Evolutionary conservation across 2,113 vertebrate species (phyloP), one percentile per base, ranked within the genome.

Genomic region (Ancistrus triradiatus): DNA sequence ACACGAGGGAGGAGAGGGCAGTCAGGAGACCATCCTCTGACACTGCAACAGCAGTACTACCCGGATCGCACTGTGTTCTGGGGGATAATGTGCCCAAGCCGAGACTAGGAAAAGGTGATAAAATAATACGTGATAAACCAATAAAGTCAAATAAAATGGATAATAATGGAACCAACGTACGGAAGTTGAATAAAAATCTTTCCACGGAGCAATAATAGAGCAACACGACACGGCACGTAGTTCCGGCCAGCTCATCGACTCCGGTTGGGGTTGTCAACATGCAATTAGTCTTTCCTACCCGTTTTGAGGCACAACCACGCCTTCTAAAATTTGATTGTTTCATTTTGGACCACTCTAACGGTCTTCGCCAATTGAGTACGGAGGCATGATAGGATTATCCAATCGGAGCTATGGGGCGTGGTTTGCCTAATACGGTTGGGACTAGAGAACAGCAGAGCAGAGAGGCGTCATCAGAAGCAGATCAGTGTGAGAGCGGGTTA

Each of bases 161-260:
- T 31, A 31, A 31, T 31, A 31, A 31, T 31, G 7, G 7, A 3
- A 31, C 27, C 7, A 7, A 4, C 7, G 27, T 31, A 31, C n/a
- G n/a, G 27, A 3, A 31, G 27, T 11, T 15, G 21, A 11, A 14
- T 40, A 7, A 44, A 21, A 18, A 1, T 7, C 28, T 43, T 47
- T 18, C 10, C 2, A 2, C 72, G 76, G 84, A 83, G 78, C 78
- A 0, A 21, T 51, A 8, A 25, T 24, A 69, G 14, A 47, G 60
- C 1, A 18, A 52, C 79, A 66, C 76, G 14, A 43, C 25, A 66
- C 70, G 67, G 18, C 11, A 59, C 40, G 63, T 46, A 75, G 74
- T 88, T 90, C 88, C 88, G 88, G 84, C 88, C 88, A 90, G 84
- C 88, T 89, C 88, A 90, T 82, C 87, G 80, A 70, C 66, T 84